phyloP scores from a whole-genome alignment of 2,113 vertebrate species.

The Lophius piscatorius region DNA sequence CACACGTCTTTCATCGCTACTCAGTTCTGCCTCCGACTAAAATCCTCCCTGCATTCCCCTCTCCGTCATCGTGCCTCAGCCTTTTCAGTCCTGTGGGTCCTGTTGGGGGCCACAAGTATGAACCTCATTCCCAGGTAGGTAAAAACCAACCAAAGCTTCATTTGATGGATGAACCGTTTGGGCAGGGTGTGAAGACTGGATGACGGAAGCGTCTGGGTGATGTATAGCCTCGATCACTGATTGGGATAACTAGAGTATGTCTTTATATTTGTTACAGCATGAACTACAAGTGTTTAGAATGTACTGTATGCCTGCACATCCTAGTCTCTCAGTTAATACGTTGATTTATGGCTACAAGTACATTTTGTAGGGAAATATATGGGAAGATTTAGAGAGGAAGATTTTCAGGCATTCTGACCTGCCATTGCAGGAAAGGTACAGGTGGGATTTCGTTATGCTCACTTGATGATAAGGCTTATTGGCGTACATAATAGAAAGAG shows the following conservation, averaged over 20 bases:
- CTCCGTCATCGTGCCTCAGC: conserved; percentile 1
- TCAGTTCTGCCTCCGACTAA: conserved; percentile 15
- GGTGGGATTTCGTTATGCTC: too few species aligned
- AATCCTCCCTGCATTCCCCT: conserved; percentile 13
- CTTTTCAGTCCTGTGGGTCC: not conserved
- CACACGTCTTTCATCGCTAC: conserved; percentile 22
- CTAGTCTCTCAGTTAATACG: not conserved
- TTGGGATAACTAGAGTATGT: not conserved
- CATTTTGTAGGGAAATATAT: not conserved
- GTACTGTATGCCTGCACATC: not conserved
- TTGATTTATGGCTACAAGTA: not conserved
- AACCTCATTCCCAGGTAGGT: conserved; percentile 32
- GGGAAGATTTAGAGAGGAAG: too few species aligned
- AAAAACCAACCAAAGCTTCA: conserved; percentile 35
- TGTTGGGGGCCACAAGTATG: not conserved
- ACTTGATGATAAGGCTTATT: too few species aligned
- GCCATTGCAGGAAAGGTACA: too few species aligned
- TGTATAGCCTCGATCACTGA: conserved; percentile 24
- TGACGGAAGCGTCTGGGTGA: conserved; percentile 7
- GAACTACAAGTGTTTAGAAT: too few species aligned
- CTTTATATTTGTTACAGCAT: not conserved
- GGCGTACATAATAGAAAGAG: too few species aligned
- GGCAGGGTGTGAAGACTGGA: not conserved
- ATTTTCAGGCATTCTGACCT: too few species aligned
- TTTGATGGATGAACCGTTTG: conserved; percentile 24